Base-by-base conservation (phyloP, 2,888 invertebrate genomes). In the Dasypogon diadema region DNA sequence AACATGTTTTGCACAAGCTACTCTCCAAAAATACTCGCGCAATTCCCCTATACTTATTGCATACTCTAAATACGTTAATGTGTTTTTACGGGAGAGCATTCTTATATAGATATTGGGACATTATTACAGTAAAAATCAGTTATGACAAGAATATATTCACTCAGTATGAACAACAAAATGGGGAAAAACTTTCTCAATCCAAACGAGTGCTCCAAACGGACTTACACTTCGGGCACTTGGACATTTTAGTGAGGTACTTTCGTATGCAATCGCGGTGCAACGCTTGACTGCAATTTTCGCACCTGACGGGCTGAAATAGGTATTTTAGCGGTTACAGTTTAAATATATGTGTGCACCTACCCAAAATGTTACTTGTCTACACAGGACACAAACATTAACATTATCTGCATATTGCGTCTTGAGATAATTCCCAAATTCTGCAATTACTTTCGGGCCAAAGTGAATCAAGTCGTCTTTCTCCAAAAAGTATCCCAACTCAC, bases 241-340 rank as follows among this genome's bases (percentile, higher is more conserved):
- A 81, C 8, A 79, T 80, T 54, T 80, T 80, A 1, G 77, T 81
- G 12, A 82, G 76, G 73, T 80, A 82, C 26, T 76, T 81, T 4
- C 80, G 77, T 76, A 82, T 81, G 51, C 82, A 82, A 12, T 81
- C 80, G 2, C 79, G 78, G 58, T 82, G 82, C n/a, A 82, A 77
- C 60, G 79, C 80, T 1, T 75, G 78, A 10, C 78, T 72, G 72
- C 82, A 82, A 0, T 79, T 79, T 0, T 76, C 77, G 54, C 82
- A 82, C 12, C 80, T 79, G n/a, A 79, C n/a, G n/a, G n/a, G n/a
- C 30, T 30, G 8, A 30, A 30, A 30, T 30, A 5, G 4, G 4
- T 30, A 5, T 5, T 30, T 30, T 30, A 30, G 30, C 30, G 8
- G 8, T 21, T 6, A 34, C 6, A 21, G 16, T 55, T n/a, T 18